Evolutionary conservation across 2,113 vertebrate genomes (phyloP).

Genomic region (Baryphthengus martii): DNA sequence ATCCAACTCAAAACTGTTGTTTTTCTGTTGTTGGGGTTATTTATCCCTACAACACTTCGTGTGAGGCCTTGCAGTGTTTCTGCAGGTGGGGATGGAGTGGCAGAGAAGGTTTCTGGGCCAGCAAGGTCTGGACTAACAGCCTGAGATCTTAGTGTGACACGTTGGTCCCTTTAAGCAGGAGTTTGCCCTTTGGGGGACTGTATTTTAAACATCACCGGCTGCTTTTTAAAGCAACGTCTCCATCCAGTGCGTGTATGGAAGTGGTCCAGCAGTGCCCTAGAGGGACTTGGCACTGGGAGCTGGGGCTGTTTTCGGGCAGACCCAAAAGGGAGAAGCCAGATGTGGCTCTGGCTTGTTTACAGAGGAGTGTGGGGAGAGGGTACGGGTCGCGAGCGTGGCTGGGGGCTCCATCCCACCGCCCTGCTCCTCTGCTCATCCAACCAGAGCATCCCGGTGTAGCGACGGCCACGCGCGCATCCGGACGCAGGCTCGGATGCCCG

Average conservation of each 20-base stretch:
- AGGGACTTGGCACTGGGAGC: background rate
- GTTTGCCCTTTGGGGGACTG: background rate
- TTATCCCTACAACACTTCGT: fast-evolving
- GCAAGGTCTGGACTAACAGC: background rate
- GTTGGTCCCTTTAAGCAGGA: background rate
- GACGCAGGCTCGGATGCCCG: fast-evolving
- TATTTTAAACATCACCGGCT: background rate
- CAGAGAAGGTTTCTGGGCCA: background rate
- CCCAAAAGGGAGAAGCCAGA: background rate
- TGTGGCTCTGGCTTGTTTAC: background rate
- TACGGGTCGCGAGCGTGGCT: fast-evolving
- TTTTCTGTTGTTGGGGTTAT: background rate
- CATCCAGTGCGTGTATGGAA: fast-evolving
- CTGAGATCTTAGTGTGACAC: background rate
- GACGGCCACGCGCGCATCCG: fast-evolving
- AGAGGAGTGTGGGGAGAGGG: background rate
- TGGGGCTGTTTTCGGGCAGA: background rate
- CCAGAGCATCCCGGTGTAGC: fast-evolving
- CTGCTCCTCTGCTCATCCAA: background rate
- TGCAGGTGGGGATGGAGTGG: background rate
- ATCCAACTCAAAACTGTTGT: fast-evolving
- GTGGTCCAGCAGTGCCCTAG: background rate
- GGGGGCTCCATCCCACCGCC: background rate
- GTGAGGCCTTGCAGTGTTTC: background rate
- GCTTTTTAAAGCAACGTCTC: background rate